Evolutionary conservation across 2,797 vertebrate genomes (phyloP).

Genomic region (Numenius phaeopus): DNA sequence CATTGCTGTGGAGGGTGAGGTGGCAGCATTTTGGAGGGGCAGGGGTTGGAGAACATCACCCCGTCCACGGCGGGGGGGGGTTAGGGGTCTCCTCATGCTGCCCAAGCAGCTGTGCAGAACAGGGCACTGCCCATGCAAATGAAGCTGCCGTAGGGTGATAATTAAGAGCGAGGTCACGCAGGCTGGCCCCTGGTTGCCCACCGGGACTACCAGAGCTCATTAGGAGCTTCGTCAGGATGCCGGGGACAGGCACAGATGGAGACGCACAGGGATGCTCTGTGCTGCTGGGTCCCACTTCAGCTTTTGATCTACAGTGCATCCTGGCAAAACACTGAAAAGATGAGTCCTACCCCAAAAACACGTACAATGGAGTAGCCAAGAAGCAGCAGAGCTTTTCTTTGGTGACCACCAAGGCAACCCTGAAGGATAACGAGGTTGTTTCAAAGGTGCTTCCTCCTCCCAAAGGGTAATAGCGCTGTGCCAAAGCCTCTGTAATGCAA

Average conservation of each 20-base stretch:
- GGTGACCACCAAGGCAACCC: not conserved
- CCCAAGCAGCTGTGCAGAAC: not conserved
- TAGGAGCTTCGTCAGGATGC: not conserved
- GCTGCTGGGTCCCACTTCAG: not conserved
- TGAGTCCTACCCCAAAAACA: not conserved
- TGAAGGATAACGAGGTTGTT: not conserved
- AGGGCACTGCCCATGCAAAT: not conserved
- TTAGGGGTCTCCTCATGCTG: not conserved
- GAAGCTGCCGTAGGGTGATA: not conserved
- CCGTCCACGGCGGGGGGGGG: not conserved
- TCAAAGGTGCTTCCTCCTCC: not conserved
- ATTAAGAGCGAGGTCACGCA: not conserved
- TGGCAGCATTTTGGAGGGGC: not conserved
- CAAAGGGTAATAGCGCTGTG: rapidly evolving
- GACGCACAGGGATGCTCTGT: not conserved
- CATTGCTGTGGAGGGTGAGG: rapidly evolving
- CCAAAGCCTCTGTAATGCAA: not conserved
- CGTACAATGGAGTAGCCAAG: rapidly evolving
- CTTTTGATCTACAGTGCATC: not conserved
- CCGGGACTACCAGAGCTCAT: not conserved
- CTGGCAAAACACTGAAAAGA: not conserved
- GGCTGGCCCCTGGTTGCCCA: not conserved
- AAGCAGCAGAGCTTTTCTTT: not conserved
- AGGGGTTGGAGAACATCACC: not conserved
- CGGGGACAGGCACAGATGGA: not conserved